phyloP scores from a whole-genome alignment of 2,113 vertebrate genomes.

The Fregetta grallaria region DNA sequence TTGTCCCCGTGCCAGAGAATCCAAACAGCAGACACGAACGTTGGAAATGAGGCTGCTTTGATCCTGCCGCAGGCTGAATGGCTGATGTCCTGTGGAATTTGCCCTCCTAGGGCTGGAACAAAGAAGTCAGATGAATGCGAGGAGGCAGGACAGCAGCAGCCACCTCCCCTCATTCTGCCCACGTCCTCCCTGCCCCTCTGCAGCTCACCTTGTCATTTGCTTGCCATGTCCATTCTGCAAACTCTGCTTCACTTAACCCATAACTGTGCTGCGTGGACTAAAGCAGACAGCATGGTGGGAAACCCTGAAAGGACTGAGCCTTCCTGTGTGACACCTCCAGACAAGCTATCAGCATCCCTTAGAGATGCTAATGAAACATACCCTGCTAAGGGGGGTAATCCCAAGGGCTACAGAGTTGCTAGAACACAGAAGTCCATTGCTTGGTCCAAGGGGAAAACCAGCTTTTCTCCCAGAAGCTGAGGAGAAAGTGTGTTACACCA shows the following conservation, averaged over 20 bases:
- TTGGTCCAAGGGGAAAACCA: not conserved
- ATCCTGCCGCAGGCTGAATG: not conserved
- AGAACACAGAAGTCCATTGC: not conserved
- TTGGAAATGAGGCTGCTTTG: conserved; percentile 26
- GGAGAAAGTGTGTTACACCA: not conserved
- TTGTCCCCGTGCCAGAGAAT: not conserved
- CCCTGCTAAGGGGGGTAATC: not conserved
- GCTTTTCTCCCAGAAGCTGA: not conserved
- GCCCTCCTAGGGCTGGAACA: conserved; percentile 42
- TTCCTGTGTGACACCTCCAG: not conserved
- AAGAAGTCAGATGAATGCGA: not conserved
- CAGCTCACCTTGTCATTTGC: not conserved
- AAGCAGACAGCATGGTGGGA: not conserved
- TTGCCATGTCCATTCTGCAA: not conserved
- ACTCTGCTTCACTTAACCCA: not conserved
- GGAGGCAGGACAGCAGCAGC: not conserved
- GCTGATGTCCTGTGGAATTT: conserved; percentile 41
- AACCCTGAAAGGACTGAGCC: not conserved
- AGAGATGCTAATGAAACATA: not conserved
- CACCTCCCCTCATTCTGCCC: not conserved
- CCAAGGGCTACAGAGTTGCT: not conserved
- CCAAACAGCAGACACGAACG: not conserved
- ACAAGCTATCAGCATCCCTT: not conserved
- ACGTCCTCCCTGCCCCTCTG: not conserved
- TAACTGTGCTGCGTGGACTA: not conserved